Conservation (phyloP, 2,797 vertebrate species). For the Petrocephalus sullivani region DNA sequence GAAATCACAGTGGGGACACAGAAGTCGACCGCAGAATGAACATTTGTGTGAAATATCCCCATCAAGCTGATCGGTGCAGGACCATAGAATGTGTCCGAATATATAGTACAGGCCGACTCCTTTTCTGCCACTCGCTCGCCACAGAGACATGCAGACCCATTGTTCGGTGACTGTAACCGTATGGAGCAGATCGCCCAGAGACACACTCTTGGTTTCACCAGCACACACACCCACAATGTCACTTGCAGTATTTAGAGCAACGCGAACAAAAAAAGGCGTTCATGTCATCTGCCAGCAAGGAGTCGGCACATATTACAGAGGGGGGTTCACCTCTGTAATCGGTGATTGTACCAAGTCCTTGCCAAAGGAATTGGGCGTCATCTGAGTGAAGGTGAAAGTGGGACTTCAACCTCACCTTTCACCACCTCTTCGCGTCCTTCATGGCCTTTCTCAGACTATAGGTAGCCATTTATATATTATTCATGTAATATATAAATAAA, state of each 20-base stretch:
- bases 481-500: too few relatives aligned
- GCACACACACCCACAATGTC: background rate
- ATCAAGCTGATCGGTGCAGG: background rate
- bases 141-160: background rate
- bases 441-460: background rate
- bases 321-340: background rate
- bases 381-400: background rate
- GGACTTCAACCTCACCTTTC: background rate
- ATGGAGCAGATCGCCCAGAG: background rate
- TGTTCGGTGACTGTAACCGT: background rate
- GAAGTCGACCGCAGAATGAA: background rate
- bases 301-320: background rate
- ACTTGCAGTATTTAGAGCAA: background rate
- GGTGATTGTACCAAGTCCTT: background rate
- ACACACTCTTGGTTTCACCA: background rate
- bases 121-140: background rate
- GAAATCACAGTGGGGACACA: background rate
- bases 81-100: background rate
- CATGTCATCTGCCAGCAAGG: background rate
- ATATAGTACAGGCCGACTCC: background rate
- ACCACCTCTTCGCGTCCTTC: background rate
- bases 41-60: background rate
- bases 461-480: background rate
- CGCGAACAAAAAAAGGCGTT: background rate
- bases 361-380: background rate